Evolutionary conservation across 2,888 invertebrate species (phyloP).

Genomic region (Cylloceria caligata): DNA sequence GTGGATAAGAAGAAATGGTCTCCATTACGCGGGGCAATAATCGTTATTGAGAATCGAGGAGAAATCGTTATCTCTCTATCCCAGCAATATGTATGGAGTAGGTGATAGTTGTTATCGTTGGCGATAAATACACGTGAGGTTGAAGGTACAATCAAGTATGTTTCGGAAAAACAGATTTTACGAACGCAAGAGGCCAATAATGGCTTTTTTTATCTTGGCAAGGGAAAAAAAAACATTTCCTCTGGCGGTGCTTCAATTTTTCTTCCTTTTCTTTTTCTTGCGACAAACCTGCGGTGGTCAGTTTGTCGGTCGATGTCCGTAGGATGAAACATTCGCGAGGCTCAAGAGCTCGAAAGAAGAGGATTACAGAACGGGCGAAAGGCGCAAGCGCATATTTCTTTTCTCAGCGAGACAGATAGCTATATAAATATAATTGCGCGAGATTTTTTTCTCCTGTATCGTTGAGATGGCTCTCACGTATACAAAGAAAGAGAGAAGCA

Average conservation of each 20-base stretch:
- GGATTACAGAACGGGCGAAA: constrained; percentile 10
- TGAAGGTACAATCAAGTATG: neutral
- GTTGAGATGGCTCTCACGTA: neutral
- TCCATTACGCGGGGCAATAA: constrained; percentile 39
- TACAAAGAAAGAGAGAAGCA: neutral
- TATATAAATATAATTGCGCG: constrained; percentile 14
- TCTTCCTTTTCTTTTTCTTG: neutral
- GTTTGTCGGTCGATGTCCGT: neutral
- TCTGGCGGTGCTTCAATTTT: neutral
- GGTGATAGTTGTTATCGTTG: neutral
- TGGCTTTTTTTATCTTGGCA: neutral
- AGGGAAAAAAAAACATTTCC: neutral
- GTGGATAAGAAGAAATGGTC: constrained; percentile 34
- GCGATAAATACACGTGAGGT: neutral
- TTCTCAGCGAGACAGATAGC: neutral
- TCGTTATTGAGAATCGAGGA: constrained; percentile 58
- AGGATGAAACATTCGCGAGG: neutral
- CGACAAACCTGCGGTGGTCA: neutral
- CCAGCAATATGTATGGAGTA: neutral
- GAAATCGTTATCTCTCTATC: constrained; percentile 28
- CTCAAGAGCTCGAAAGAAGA: constrained; percentile 9
- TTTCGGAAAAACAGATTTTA: neutral
- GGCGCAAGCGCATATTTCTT: constrained; percentile 8
- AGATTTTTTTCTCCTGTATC: constrained; percentile 13
- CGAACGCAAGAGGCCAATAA: neutral